These are phyloP conservation scores for Asobara japonica DNA, from an alignment of 1,140 invertebrate species.

Conservation along the genomic window DNA sequence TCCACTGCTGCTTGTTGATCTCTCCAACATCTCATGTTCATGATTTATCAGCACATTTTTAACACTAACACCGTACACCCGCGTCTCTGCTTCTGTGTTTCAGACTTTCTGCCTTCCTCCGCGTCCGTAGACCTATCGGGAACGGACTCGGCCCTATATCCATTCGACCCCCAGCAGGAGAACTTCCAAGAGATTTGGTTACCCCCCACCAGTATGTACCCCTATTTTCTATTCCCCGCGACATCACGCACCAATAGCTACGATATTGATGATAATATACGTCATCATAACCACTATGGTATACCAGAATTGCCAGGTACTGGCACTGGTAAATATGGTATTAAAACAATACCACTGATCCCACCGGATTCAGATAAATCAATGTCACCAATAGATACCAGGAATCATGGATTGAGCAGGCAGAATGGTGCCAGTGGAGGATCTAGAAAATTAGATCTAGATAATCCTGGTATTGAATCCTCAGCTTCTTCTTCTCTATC, in stretches of 20 bases:
- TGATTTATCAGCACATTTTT: slow-evolving; percentile 5
- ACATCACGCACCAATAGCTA: slow-evolving; percentile 58
- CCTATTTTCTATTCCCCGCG: slow-evolving; percentile 69
- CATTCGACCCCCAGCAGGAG: slow-evolving; percentile 66
- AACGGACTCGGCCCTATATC: slow-evolving; percentile 69
- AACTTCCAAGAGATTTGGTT: slow-evolving; percentile 68
- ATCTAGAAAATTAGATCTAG: slow-evolving; percentile 11
- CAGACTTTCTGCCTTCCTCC: slow-evolving; percentile 68
- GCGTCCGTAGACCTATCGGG: slow-evolving; percentile 68
- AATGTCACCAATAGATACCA: not conserved
- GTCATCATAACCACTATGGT: slow-evolving; percentile 45
- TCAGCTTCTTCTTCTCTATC: slow-evolving; percentile 39
- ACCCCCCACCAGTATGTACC: slow-evolving; percentile 68
- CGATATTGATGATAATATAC: slow-evolving; percentile 44
- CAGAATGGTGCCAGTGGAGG: slow-evolving; percentile 27
- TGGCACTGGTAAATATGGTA: slow-evolving; percentile 42
- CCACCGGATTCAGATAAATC: slow-evolving; percentile 41
- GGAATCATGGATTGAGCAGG: slow-evolving; percentile 29
- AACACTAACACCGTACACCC: slow-evolving; percentile 53
- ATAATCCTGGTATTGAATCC: slow-evolving; percentile 33
- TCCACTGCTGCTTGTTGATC: no score
- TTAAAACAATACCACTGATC: slow-evolving; percentile 46
- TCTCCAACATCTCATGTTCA: no score
- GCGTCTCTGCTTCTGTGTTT: slow-evolving; percentile 68
- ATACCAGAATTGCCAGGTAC: slow-evolving; percentile 50